Evolutionary conservation across 2,888 invertebrate species (phyloP).

Genomic region (Lasiommata megera): DNA sequence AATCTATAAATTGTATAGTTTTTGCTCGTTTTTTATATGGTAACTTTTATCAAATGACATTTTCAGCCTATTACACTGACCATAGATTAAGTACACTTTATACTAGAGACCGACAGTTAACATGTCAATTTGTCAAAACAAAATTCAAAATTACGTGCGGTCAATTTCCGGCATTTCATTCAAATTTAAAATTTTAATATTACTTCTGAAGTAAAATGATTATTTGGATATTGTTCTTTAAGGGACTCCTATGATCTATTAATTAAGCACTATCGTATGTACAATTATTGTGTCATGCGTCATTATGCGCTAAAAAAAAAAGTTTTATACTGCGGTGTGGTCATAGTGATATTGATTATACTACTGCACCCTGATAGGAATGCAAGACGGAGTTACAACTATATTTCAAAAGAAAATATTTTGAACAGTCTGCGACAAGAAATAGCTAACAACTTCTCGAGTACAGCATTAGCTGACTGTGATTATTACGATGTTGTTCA

Average conservation of each 20-base stretch:
- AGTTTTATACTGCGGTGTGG: conserved; percentile 46
- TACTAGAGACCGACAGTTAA: no score
- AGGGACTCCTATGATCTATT: no score
- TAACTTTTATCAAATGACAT: no score
- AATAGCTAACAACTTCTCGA: conserved; percentile 69
- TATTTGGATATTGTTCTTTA: neutral
- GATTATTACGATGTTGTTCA: conserved; percentile 59
- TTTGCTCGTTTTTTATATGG: no score
- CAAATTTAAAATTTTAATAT: neutral
- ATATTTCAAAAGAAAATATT: conserved; percentile 66
- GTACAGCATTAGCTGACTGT: conserved; percentile 54
- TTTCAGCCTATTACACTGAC: no score
- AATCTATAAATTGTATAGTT: no score
- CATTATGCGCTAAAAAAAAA: conserved; percentile 52
- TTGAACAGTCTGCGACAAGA: conserved; percentile 60
- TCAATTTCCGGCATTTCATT: neutral
- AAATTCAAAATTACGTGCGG: neutral
- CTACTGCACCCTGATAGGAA: conserved; percentile 57
- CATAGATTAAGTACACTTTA: no score
- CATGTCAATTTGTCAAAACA: neutral
- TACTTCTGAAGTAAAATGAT: neutral
- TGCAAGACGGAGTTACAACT: conserved; percentile 61
- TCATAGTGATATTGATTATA: conserved; percentile 50
- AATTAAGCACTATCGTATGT: neutral
- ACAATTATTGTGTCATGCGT: conserved; percentile 45